Conservation (phyloP, 2,888 invertebrate genomes). For the Eristalis intricaria region DNA sequence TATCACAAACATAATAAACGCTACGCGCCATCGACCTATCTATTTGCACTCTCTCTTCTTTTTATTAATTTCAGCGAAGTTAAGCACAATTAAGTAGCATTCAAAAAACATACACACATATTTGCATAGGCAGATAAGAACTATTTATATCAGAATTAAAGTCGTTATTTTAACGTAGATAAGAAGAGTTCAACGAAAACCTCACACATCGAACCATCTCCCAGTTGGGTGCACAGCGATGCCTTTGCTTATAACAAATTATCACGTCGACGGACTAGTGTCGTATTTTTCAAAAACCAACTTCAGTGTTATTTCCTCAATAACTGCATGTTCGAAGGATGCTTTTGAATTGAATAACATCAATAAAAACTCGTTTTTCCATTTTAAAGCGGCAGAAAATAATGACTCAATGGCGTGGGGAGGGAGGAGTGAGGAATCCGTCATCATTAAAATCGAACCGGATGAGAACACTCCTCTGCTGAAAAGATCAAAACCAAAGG, state of each 20-base stretch:
- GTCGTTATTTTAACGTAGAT: constrained; percentile 35
- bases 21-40: neutral
- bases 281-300: constrained; percentile 24
- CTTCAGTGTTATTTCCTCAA: neutral
- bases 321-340: constrained; percentile 1
- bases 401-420: neutral
- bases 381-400: constrained; percentile 24
- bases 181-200: constrained; percentile 19
- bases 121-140: constrained; percentile 29
- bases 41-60: neutral
- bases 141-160: constrained; percentile 14
- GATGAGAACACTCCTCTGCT: constrained; percentile 74
- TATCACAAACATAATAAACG: neutral
- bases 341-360: constrained; percentile 6
- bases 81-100: neutral
- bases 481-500: constrained; percentile 3
- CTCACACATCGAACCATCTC: neutral
- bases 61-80: neutral
- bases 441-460: constrained; percentile 72
- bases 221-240: constrained; percentile 21
- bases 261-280: constrained; percentile 24
- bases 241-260: constrained; percentile 44
- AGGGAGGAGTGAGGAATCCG: constrained; percentile 39
- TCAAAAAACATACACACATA: neutral
- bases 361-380: constrained; percentile 1